These are phyloP conservation scores for Hystrix brachyura DNA, from an alignment of 2,113 vertebrate genomes.

Conservation along the genomic window DNA sequence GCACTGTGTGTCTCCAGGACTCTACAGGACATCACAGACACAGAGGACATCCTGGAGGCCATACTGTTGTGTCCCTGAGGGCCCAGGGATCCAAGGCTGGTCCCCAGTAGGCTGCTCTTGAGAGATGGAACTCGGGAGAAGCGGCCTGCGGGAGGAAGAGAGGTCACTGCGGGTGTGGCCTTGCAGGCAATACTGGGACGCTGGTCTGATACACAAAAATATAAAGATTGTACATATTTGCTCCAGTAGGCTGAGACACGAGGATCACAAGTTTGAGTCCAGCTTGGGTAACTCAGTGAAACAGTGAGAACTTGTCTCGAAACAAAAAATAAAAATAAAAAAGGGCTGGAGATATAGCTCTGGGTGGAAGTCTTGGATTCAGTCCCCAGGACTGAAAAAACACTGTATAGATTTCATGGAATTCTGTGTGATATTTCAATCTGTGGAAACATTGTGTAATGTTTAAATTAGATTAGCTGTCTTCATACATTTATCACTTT, in stretches of 20 bases:
- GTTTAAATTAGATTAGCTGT: background rate
- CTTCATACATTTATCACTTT: background rate
- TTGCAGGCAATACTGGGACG: background rate
- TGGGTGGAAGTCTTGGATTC: background rate
- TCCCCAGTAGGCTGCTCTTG: background rate
- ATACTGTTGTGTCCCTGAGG: background rate
- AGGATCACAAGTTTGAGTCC: background rate
- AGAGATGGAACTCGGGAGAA: too few species aligned
- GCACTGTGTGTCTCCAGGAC: background rate
- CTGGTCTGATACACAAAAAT: background rate
- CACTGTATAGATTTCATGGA: background rate
- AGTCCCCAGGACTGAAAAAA: background rate
- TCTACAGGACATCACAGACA: background rate
- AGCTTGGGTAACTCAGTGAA: background rate
- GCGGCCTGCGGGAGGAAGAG: background rate
- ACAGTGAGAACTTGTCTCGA: background rate
- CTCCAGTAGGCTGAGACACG: background rate
- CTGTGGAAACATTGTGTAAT: background rate
- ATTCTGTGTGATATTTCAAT: background rate
- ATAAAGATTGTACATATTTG: background rate
- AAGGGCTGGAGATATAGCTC: background rate
- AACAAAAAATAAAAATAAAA: background rate
- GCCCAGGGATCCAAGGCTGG: background rate
- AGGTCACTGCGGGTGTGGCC: background rate
- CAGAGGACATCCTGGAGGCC: background rate